Evolutionary conservation across 2,113 vertebrate species (phyloP).

Genomic region (Acinonyx jubatus): DNA sequence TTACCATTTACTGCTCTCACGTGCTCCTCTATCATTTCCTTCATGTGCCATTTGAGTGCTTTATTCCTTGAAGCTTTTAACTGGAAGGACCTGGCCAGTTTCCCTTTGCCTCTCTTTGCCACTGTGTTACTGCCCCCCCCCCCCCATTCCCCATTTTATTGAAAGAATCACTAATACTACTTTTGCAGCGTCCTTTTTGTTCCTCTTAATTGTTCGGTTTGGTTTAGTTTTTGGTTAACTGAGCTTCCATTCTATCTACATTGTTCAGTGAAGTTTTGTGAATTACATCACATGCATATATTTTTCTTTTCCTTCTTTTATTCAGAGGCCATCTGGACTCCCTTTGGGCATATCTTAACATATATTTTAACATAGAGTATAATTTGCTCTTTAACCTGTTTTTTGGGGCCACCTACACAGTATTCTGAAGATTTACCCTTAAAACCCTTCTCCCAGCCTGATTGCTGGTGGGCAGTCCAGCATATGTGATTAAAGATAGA

Average conservation of each 20-base stretch:
- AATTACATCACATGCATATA: neutral
- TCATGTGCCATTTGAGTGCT: neutral
- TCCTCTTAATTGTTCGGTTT: neutral
- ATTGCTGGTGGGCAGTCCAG: neutral
- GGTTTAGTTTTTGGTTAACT: neutral
- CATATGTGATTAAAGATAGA: neutral
- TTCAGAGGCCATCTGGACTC: neutral
- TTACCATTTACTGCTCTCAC: neutral
- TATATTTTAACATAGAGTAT: constrained; percentile 5
- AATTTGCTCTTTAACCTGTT: neutral
- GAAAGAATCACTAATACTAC: neutral
- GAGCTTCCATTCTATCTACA: neutral
- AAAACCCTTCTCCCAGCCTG: neutral
- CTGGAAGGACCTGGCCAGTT: neutral
- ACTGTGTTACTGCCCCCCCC: neutral
- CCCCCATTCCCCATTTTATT: neutral
- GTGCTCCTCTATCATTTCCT: neutral
- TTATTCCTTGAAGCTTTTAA: constrained; percentile 1
- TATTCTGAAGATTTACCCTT: neutral
- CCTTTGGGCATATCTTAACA: neutral
- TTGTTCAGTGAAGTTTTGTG: constrained; percentile 27
- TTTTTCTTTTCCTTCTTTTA: neutral
- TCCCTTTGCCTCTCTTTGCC: neutral
- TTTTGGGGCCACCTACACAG: neutral
- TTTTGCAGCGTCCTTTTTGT: neutral